phyloP scores from a whole-genome alignment of 2,888 invertebrate species.

The Cynaeus angustus region DNA sequence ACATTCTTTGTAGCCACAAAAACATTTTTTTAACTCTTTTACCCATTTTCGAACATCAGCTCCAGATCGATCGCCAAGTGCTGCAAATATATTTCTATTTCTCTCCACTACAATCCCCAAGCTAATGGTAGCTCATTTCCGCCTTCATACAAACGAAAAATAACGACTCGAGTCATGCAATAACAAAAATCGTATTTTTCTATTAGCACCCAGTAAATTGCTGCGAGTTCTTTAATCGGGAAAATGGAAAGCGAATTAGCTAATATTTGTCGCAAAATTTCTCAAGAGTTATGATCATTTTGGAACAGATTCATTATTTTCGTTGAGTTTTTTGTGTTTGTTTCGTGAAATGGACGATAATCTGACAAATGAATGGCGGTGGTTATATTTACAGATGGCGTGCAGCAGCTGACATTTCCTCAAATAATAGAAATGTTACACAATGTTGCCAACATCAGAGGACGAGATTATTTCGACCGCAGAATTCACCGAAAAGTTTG shows the following conservation, averaged over 20 bases:
- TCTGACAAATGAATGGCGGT: constrained; percentile 11
- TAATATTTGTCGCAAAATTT: too few species aligned
- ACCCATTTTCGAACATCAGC: too few species aligned
- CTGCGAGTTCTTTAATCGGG: constrained; percentile 2
- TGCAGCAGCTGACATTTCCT: constrained; percentile 23
- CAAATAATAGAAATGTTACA: constrained; percentile 10
- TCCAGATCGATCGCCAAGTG: too few species aligned
- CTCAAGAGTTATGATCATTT: too few species aligned
- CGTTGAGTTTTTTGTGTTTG: neutral
- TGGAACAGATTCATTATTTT: too few species aligned
- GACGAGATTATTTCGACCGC: too few species aligned
- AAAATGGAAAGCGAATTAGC: constrained; percentile 9
- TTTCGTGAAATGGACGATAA: neutral
- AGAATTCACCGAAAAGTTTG: too few species aligned
- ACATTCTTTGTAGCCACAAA: too few species aligned
- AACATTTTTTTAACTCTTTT: too few species aligned
- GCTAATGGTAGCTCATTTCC: neutral
- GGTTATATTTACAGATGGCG: constrained; percentile 5
- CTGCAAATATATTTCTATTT: too few species aligned
- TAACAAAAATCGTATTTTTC: constrained; percentile 14
- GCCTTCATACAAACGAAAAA: constrained; percentile 4
- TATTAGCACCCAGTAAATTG: neutral
- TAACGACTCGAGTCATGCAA: constrained; percentile 18
- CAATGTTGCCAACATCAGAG: neutral
- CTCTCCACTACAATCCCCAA: too few species aligned